Evolutionary conservation across 2,888 invertebrate species (phyloP), one percentile per base, ranked within the genome.

Genomic region (Phengaris alcon): DNA sequence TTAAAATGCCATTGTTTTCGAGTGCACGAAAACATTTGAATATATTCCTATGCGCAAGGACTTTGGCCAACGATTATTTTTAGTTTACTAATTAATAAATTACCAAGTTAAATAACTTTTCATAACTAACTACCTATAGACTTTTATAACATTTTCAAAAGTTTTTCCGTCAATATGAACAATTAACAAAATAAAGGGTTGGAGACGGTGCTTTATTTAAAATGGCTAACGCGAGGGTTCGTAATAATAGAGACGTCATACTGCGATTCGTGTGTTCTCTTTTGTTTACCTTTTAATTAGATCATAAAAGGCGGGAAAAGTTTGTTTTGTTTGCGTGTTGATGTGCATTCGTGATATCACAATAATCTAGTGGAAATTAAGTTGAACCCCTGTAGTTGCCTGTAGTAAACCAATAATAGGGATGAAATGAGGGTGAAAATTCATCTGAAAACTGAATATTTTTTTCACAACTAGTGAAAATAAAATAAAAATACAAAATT

Each of bases 241-340:
- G 15, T 48, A 54, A 13, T 48, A 54, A 13, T 72, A n/a, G 6
- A 72, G 72, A 72, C 54, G 72, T 72, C 72, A 72, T n/a, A 72
- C 52, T 35, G 72, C 12, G 54, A 69, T 72, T 5, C 13, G 3
- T 8, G 12, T 52, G 35, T 15, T 5, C n/a, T 70, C 70, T 22
- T 51, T 70, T 72, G 72, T 72, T 72, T 52, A 72, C 51, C 72
- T 72, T 35, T 72, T 72, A 72, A 54, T 72, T 72, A 72, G 72
- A 72, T 72, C 52, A 54, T 72, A 72, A 72, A 72, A 54, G 72
- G 52, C 52, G 52, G 72, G 15, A 72, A 72, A 52, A 72, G 10
- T 64, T 35, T 35, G 52, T 70, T 69, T 3, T 35, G 70, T 70
- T 69, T 3, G 51, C 48, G 48, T 70, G 15, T 70, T 64, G 22